Evolutionary conservation across 2,113 vertebrate genomes (phyloP).

Genomic region (Crypturellus undulatus): DNA sequence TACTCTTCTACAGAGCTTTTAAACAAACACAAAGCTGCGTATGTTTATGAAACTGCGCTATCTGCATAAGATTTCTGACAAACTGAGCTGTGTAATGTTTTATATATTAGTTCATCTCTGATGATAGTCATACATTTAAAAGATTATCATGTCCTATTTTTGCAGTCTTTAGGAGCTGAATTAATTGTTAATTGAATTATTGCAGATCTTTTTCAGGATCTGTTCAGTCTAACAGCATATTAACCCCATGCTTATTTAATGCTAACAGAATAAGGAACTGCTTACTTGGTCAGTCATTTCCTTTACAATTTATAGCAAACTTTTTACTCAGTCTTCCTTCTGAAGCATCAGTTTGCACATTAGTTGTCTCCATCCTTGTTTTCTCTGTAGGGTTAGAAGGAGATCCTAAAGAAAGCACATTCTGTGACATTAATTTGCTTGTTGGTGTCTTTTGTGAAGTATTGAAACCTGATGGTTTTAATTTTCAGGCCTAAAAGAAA

Average conservation of each 20-base stretch:
- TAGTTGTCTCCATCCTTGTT: neutral
- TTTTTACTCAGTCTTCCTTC: neutral
- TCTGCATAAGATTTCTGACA: neutral
- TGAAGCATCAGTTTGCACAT: neutral
- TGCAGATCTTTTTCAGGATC: neutral
- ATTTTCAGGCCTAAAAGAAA: neutral
- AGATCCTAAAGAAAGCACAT: neutral
- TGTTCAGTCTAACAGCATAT: neutral
- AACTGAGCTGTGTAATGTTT: neutral
- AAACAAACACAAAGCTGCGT: neutral
- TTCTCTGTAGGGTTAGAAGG: neutral
- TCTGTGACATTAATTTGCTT: neutral
- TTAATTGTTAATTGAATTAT: neutral
- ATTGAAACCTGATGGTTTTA: neutral
- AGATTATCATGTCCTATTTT: neutral
- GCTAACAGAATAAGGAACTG: neutral
- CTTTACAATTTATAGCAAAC: neutral
- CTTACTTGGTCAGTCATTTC: neutral
- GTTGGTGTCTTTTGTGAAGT: neutral
- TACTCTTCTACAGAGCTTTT: neutral
- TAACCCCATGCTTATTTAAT: rapidly evolving
- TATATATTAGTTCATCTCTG: neutral
- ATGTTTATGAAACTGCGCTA: neutral
- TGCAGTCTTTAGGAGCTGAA: neutral
- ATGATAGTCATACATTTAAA: neutral